Conservation (phyloP, 2,113 vertebrate genomes). For the Chaenogobius annularis region DNA sequence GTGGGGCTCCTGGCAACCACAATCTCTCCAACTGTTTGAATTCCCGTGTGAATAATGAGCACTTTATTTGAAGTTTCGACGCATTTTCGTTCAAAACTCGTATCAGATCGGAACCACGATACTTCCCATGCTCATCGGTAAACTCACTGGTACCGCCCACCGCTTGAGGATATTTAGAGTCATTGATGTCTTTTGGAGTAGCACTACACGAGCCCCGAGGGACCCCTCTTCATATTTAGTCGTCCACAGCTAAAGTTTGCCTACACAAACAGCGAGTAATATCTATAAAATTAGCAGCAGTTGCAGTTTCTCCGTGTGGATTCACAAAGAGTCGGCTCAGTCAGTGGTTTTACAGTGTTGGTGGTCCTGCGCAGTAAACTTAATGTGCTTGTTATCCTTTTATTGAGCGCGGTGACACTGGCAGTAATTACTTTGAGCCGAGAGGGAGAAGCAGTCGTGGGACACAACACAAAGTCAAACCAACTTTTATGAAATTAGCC, state of each 20-base stretch:
- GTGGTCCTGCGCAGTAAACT: background rate
- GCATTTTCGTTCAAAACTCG: no score
- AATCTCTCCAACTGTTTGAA: no score
- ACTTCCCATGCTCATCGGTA: no score
- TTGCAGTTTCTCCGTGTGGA: background rate
- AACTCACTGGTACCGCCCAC: no score
- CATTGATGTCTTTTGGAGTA: no score
- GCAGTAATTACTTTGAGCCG: slow-evolving; percentile 1
- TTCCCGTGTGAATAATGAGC: no score
- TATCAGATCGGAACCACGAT: no score
- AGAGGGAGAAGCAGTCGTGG: background rate
- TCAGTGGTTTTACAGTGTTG: slow-evolving; percentile 6
- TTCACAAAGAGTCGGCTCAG: background rate
- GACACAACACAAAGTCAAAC: background rate
- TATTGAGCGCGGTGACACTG: slow-evolving; percentile 1
- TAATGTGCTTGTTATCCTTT: slow-evolving; percentile 6
- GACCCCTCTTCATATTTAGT: background rate
- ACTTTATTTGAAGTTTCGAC: no score
- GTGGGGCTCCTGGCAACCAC: no score
- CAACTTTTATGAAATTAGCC: background rate
- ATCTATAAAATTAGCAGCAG: background rate
- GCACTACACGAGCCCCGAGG: background rate
- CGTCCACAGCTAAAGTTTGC: slow-evolving; percentile 3
- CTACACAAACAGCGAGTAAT: background rate
- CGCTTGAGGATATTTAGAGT: no score